These are phyloP conservation scores for Florisuga fusca DNA, from an alignment of 2,797 vertebrate genomes.

Conservation along the genomic window DNA sequence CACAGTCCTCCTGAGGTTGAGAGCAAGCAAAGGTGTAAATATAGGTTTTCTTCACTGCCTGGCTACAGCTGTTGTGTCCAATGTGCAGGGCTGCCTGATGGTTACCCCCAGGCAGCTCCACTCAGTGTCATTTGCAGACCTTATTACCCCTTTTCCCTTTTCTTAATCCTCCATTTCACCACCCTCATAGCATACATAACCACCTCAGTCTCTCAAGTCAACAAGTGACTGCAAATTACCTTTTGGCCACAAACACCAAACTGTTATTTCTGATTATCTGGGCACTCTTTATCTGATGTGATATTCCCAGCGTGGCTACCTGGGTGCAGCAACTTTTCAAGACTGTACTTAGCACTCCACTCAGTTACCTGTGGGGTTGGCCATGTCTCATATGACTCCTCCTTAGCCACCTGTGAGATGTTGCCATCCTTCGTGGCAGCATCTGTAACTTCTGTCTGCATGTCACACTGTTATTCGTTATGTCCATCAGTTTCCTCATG, in stretches of 20 bases:
- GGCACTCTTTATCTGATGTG: background rate
- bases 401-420: background rate
- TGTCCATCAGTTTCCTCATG: background rate
- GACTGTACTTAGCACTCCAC: background rate
- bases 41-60: background rate
- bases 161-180: background rate
- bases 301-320: background rate
- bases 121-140: fast-evolving
- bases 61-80: background rate
- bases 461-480: background rate
- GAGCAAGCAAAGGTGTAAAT: background rate
- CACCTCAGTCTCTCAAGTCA: background rate
- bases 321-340: background rate
- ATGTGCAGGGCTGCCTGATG: background rate
- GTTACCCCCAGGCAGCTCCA: background rate
- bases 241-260: background rate
- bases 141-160: background rate
- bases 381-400: background rate
- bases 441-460: background rate
- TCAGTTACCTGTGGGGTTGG: background rate
- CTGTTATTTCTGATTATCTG: background rate
- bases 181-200: too few relatives aligned
- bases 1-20: background rate
- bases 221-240: background rate
- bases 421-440: background rate